A percentile compares a stretch with the other conserved stretches of the same genome.
Evolutionary conservation across 2,797 vertebrate genomes (phyloP).

Genomic region (Allobates femoralis): DNA sequence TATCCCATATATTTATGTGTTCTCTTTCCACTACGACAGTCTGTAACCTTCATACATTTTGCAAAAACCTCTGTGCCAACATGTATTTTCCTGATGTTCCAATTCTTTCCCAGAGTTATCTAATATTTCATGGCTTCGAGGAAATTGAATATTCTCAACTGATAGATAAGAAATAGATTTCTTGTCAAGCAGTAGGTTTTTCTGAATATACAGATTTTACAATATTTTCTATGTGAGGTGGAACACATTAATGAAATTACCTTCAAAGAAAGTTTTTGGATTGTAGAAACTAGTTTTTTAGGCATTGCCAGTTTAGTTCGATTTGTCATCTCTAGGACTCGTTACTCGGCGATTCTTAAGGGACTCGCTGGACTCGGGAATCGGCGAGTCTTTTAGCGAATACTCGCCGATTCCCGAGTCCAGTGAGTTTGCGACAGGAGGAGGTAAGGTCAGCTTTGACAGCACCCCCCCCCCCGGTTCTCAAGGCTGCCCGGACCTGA

Average conservation of each 20-base stretch:
- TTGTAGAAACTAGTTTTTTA: background rate
- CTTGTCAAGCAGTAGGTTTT: background rate
- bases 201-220: background rate
- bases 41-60: constrained; percentile 36
- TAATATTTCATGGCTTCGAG: constrained; percentile 27
- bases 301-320: background rate
- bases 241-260: background rate
- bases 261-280: background rate
- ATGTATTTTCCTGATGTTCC: constrained; percentile 10
- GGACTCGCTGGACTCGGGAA: no score
- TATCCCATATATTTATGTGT: constrained; percentile 32
- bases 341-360: no score
- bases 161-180: background rate
- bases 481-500: no score
- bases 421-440: no score
- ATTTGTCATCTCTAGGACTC: background rate
- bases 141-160: background rate
- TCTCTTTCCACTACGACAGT: background rate
- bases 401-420: no score
- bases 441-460: no score
- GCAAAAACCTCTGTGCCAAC: constrained; percentile 5
- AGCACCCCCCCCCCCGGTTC: no score
- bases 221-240: background rate
- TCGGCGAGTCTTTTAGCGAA: no score
- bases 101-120: constrained; percentile 16